Percentiles rank a stretch among this genome's conserved stretches.
Evolutionary conservation across 2,113 vertebrate species (phyloP).

Genomic region (Agapornis roseicollis): DNA sequence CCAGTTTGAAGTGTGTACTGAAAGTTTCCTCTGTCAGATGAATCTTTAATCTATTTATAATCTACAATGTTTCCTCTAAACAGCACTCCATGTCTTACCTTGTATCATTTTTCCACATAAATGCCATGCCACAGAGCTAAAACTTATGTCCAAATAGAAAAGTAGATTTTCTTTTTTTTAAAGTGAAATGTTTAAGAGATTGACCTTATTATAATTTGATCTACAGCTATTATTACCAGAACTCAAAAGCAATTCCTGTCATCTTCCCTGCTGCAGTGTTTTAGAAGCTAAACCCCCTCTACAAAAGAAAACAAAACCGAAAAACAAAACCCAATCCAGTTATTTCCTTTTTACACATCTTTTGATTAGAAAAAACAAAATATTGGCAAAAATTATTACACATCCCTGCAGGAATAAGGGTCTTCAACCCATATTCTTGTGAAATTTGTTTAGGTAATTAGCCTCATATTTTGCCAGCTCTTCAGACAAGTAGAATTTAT

Average conservation of each 20-base stretch:
- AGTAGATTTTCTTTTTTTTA: background rate
- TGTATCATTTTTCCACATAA: constrained; percentile 37
- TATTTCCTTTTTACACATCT: background rate
- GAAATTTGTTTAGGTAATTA: background rate
- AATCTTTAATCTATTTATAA: constrained; percentile 67
- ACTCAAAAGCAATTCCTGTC: constrained; percentile 37
- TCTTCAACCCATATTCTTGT: background rate
- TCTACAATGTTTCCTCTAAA: constrained; percentile 32
- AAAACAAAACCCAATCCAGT: background rate
- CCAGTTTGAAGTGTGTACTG: background rate
- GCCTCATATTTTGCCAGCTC: background rate
- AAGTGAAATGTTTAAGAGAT: background rate
- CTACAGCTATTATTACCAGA: constrained; percentile 37
- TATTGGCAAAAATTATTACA: background rate
- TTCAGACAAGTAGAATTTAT: background rate
- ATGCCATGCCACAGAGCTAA: constrained; percentile 8
- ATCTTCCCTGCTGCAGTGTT: background rate
- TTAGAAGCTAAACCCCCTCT: background rate
- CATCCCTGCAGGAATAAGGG: background rate
- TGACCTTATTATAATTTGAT: constrained; percentile 34
- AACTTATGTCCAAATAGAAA: background rate
- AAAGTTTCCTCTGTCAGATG: constrained; percentile 47
- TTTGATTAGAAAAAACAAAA: background rate
- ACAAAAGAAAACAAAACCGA: background rate
- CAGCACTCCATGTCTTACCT: constrained; percentile 46